Evolutionary conservation across 1,140 invertebrate genomes (phyloP).

Genomic region (Trypoxylus dichotomus): DNA sequence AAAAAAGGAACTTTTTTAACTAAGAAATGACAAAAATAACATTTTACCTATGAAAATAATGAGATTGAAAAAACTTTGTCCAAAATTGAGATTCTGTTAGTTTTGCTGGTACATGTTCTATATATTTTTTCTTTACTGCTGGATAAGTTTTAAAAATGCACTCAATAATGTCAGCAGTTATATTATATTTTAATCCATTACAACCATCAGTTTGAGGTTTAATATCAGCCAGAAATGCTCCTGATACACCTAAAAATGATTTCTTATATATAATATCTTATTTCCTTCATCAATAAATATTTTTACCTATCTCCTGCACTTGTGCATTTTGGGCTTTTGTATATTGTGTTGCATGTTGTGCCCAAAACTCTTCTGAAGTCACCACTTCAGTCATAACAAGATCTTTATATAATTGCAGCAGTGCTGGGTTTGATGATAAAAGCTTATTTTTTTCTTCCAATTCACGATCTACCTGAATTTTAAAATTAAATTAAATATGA

Average conservation of each 20-base stretch:
- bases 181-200: conserved; percentile 96
- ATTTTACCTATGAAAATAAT: conserved; percentile 93
- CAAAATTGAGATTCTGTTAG: conserved; percentile 97
- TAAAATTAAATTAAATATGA: conserved; percentile 28
- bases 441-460: conserved; percentile 86
- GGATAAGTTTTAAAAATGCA: conserved; percentile 99
- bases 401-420: conserved; percentile 87
- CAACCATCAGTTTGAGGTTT: conserved; percentile 97
- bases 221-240: conserved; percentile 89
- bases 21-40: conserved; percentile 27
- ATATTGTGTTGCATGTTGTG: conserved; percentile 78
- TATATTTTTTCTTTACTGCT: conserved; percentile 95
- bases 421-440: conserved; percentile 78
- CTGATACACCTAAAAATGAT: conserved; percentile 70
- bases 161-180: conserved; percentile 95
- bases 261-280: not conserved
- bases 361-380: conserved; percentile 96
- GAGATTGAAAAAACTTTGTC: conserved; percentile 99
- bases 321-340: conserved; percentile 70
- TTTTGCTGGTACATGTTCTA: conserved; percentile 94
- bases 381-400: conserved; percentile 93
- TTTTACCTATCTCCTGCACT: conserved; percentile 80
- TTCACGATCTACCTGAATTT: conserved; percentile 88
- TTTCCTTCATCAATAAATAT: conserved; percentile 13
- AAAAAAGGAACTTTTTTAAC: conserved; percentile 24